Percentiles rank a stretch among this genome's conserved stretches.
phyloP scores from a whole-genome alignment of 2,888 invertebrate genomes.

The Neoaliturus tenellus region DNA sequence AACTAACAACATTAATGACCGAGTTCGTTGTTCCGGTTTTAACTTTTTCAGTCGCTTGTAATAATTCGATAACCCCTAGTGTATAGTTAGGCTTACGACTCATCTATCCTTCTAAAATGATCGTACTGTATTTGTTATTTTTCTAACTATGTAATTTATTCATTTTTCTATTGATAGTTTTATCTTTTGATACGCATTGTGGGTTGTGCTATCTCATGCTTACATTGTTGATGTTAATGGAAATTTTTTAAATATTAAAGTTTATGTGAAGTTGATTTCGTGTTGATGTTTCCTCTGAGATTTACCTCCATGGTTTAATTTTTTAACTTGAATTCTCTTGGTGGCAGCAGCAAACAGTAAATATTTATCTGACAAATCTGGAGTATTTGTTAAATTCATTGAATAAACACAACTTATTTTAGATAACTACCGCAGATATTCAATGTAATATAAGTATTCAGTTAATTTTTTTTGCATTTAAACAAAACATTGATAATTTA shows the following conservation, averaged over 20 bases:
- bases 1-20: slow-evolving; percentile 44
- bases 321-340: no score
- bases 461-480: no score
- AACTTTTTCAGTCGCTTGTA: slow-evolving; percentile 46
- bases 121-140: slow-evolving; percentile 43
- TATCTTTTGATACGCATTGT: slow-evolving; percentile 57
- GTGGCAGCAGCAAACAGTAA: no score
- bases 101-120: slow-evolving; percentile 11
- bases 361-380: no score
- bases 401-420: no score
- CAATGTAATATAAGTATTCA: no score
- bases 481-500: no score
- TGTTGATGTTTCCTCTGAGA: no score
- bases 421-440: no score
- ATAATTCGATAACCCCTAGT: slow-evolving; percentile 42
- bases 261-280: slow-evolving; percentile 48
- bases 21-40: slow-evolving; percentile 36
- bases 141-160: slow-evolving; percentile 56
- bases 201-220: slow-evolving; percentile 57
- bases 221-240: slow-evolving; percentile 49
- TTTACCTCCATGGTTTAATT: no score
- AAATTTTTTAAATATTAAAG: slow-evolving; percentile 51
- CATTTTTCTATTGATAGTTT: slow-evolving; percentile 51
- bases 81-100: slow-evolving; percentile 49
- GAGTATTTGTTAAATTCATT: no score